Evolutionary conservation across 2,113 vertebrate genomes (phyloP).

Genomic region (Pteruthius melanotis): DNA sequence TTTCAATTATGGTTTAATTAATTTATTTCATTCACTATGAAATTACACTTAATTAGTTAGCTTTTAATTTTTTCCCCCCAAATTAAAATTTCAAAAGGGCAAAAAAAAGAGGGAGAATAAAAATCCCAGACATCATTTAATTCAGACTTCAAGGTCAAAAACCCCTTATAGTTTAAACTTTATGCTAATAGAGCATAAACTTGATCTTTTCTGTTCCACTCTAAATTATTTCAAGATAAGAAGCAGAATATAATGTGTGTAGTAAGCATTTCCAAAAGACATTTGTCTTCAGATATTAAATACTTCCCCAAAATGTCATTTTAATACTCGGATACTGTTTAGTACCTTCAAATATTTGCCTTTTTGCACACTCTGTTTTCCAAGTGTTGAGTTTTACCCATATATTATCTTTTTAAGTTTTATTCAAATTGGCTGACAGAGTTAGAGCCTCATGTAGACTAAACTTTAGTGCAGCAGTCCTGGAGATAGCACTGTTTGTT

Average conservation of each 20-base stretch:
- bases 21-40: slow-evolving; percentile 74
- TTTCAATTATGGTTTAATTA: slow-evolving; percentile 77
- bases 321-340: slow-evolving; percentile 57
- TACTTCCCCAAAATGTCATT: slow-evolving; percentile 62
- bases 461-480: slow-evolving; percentile 32
- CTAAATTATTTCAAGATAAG: slow-evolving; percentile 65
- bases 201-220: slow-evolving; percentile 59
- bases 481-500: slow-evolving; percentile 59
- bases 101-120: slow-evolving; percentile 37
- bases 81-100: slow-evolving; percentile 56
- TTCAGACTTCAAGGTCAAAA: slow-evolving; percentile 65
- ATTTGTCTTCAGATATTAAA: slow-evolving; percentile 61
- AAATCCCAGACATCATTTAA: slow-evolving; percentile 56
- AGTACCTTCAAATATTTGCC: slow-evolving; percentile 64
- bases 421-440: slow-evolving; percentile 50
- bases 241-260: slow-evolving; percentile 53
- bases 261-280: slow-evolving; percentile 60
- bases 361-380: slow-evolving; percentile 42
- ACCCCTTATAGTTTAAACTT: slow-evolving; percentile 56
- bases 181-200: slow-evolving; percentile 68
- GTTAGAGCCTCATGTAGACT: slow-evolving; percentile 39
- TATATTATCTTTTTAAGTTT: slow-evolving; percentile 53
- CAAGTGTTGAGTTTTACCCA: slow-evolving; percentile 39
- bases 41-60: slow-evolving; percentile 67
- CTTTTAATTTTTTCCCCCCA: slow-evolving; percentile 37